These are phyloP conservation scores for Hyles vespertilio DNA, from an alignment of 1,140 invertebrate genomes.

Conservation along the genomic window DNA sequence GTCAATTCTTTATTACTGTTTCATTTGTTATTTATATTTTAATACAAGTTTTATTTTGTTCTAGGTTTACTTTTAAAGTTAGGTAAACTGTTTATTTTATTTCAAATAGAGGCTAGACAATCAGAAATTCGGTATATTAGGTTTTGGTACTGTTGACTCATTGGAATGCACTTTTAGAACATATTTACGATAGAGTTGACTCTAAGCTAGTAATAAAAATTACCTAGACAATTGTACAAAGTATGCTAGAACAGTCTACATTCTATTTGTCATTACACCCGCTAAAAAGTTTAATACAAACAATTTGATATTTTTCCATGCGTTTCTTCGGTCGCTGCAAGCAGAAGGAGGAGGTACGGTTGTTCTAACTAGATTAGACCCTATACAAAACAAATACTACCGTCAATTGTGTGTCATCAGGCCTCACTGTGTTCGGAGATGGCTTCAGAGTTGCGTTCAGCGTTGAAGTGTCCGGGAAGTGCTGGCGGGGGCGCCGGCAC, in stretches of 20 bases:
- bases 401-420: constrained; percentile 60
- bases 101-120: constrained; percentile 3
- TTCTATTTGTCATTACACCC: too few relatives aligned
- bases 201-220: too few relatives aligned
- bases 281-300: neutral
- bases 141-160: too few relatives aligned
- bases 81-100: constrained; percentile 3
- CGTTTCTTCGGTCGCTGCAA: constrained; percentile 16
- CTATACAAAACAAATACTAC: constrained; percentile 1
- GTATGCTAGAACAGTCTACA: too few relatives aligned
- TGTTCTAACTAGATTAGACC: constrained; percentile 26
- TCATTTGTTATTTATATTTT: too few relatives aligned
- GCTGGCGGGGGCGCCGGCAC: constrained; percentile 70
- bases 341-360: constrained; percentile 62
- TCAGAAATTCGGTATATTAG: too few relatives aligned
- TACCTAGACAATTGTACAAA: too few relatives aligned
- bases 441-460: constrained; percentile 82
- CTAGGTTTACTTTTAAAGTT: constrained; percentile 65
- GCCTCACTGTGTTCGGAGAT: constrained; percentile 82
- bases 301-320: constrained; percentile 25
- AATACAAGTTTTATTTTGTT: constrained; percentile 41
- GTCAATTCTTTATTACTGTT: too few relatives aligned
- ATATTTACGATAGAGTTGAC: too few relatives aligned
- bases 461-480: constrained; percentile 79
- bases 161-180: too few relatives aligned